These are phyloP conservation scores for Aricia agestis DNA, from an alignment of 1,140 invertebrate species.

Conservation along the genomic window DNA sequence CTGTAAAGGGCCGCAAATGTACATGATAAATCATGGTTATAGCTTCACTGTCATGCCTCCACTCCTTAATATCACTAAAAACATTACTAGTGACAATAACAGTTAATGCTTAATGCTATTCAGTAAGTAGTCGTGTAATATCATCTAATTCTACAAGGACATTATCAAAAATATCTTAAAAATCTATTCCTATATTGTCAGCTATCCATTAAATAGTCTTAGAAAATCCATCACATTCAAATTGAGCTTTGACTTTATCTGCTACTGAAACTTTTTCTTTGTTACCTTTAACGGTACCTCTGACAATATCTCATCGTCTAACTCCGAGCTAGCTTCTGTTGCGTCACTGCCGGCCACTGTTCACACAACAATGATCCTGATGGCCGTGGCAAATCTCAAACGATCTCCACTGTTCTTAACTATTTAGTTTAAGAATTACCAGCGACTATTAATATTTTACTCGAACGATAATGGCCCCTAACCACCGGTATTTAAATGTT, in stretches of 20 bases:
- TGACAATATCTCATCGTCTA: background rate
- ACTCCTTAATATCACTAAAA: background rate
- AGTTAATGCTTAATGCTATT: background rate
- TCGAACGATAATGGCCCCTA: slow-evolving; percentile 10
- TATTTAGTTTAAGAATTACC: slow-evolving; percentile 27
- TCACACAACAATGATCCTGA: slow-evolving; percentile 24
- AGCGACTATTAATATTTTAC: slow-evolving; percentile 9
- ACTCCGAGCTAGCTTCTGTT: background rate
- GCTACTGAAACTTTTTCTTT: background rate
- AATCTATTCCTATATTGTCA: no score
- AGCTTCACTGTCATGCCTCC: slow-evolving; percentile 22
- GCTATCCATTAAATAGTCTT: no score
- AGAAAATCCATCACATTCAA: no score
- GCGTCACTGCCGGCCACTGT: background rate
- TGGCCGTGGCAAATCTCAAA: slow-evolving; percentile 45
- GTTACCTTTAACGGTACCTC: background rate
- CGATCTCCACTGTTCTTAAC: slow-evolving; percentile 51
- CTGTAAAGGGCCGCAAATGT: slow-evolving; percentile 49
- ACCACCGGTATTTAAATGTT: slow-evolving; percentile 13
- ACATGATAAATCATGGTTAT: slow-evolving; percentile 40
- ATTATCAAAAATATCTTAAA: no score
- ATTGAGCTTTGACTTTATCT: no score
- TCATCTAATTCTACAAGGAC: no score
- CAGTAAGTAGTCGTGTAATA: no score
- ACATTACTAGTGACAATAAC: background rate